Evolutionary conservation across 1,140 invertebrate genomes (phyloP).

Genomic region (Cylas formicarius): DNA sequence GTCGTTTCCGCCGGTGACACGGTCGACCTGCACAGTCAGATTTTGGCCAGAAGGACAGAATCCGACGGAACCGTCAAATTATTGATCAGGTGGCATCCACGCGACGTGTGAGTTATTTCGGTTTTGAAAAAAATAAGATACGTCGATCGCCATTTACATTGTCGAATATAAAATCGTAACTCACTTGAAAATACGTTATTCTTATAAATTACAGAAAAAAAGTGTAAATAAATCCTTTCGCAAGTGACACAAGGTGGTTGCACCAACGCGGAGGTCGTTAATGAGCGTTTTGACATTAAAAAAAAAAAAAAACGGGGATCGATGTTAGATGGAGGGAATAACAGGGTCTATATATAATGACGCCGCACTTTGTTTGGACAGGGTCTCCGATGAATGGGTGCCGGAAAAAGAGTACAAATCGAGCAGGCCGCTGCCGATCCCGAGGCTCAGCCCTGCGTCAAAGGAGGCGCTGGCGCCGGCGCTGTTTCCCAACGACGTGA

Average conservation of each 20-base stretch:
- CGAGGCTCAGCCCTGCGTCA: slow-evolving; percentile 41
- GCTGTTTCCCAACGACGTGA: slow-evolving; percentile 26
- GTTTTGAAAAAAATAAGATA: slow-evolving; percentile 1
- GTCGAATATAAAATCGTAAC: neutral
- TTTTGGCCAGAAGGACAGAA: slow-evolving; percentile 56
- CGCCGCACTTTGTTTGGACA: slow-evolving; percentile 26
- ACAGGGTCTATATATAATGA: neutral
- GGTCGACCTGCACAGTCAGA: slow-evolving; percentile 59
- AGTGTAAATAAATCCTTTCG: too few species aligned
- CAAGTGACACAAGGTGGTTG: neutral
- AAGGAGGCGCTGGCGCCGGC: slow-evolving; percentile 41
- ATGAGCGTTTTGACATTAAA: neutral
- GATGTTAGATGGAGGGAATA: slow-evolving; percentile 8
- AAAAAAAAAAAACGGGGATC: neutral
- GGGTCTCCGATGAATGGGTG: slow-evolving; percentile 57
- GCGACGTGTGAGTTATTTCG: slow-evolving; percentile 55
- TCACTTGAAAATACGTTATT: too few species aligned
- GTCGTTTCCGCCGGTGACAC: slow-evolving; percentile 46
- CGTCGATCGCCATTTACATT: neutral
- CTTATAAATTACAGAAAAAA: too few species aligned
- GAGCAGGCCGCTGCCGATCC: slow-evolving; percentile 48
- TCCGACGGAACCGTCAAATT: slow-evolving; percentile 53
- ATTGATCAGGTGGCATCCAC: slow-evolving; percentile 60
- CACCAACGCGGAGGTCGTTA: neutral
- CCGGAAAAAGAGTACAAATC: slow-evolving; percentile 48